These are phyloP conservation scores for Pammene aurita DNA, from an alignment of 2,888 invertebrate species.

Conservation along the genomic window DNA sequence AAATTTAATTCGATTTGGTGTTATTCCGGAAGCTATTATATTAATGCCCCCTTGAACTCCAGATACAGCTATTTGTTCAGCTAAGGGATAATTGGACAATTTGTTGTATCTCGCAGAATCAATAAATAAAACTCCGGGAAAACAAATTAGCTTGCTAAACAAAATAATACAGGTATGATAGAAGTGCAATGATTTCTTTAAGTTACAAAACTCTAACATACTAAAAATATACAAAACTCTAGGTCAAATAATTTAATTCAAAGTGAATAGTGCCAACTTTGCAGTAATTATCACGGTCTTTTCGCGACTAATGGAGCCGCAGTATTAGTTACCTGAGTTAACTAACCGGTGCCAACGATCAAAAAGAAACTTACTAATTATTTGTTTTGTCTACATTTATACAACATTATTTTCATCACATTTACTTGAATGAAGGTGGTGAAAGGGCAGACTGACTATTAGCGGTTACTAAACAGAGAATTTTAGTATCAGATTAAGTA, in stretches of 20 bases:
- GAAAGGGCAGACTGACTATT: constrained; percentile 19
- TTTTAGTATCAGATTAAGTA: constrained; percentile 16
- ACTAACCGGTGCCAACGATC: constrained; percentile 3
- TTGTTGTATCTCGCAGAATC: background rate
- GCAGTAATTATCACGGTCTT: background rate
- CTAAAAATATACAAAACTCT: background rate
- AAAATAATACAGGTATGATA: background rate
- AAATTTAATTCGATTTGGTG: constrained; percentile 59
- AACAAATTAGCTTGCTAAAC: background rate
- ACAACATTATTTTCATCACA: constrained; percentile 25
- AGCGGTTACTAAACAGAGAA: constrained; percentile 16
- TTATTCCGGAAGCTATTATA: constrained; percentile 9
- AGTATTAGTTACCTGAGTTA: constrained; percentile 18
- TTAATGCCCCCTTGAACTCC: background rate
- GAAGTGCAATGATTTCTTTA: too few relatives aligned
- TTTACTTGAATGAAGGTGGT: constrained; percentile 18
- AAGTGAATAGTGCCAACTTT: background rate
- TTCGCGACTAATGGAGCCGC: background rate
- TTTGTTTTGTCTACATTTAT: constrained; percentile 9
- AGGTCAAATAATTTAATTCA: background rate
- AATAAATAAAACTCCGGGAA: background rate
- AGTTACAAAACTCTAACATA: background rate
- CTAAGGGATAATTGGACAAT: background rate
- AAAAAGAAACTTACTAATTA: constrained; percentile 24
- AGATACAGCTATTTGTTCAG: background rate